Evolutionary conservation across 2,797 vertebrate species (phyloP), one percentile per base, ranked within the genome.

Genomic region (Diplodus sargus): DNA sequence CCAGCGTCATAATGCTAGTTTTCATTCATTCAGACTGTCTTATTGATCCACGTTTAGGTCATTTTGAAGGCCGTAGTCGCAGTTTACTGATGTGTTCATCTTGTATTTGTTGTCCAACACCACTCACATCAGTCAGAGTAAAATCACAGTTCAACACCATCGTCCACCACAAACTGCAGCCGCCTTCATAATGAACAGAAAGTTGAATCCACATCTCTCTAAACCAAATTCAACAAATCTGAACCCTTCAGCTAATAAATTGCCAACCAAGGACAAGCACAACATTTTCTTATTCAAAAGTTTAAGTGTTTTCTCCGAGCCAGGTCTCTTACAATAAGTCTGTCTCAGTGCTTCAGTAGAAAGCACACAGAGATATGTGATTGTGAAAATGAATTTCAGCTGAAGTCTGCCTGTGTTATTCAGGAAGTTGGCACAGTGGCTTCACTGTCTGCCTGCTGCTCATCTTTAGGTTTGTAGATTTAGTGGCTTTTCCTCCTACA

Each of bases 401-500:
- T 42, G 9, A 58, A 3, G 4, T 25, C 6, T 30, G 0, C 48
- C 39, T 11, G 17, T n/a, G 54, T 70, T 60, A 25, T 47, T 79
- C 9, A 20, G 51, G 60, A 54, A 83, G 52, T 48, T 12, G 20
- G 49, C 15, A 30, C 15, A 51, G 54, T 47, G 45, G 42, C 48
- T 54, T 56, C 45, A 25, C 34, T 22, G 14, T 72, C 25, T 39
- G 10, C 11, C 1, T 2, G 63, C 47, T 47, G 61, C 43, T 49
- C 48, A 34, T 68, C 20, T 52, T 66, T 14, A 54, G 42, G 10
- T 58, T 54, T 5, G 34, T 34, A 82, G n/a, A 76, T 28, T 28
- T 12, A 22, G 39, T 48, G 14, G 0, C 56, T 72, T 54, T 68
- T 70, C 20, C n/a, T 51, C 52, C 42, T 20, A 4, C 43, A 34